These are phyloP conservation scores for Oncorhynchus clarkii DNA, from an alignment of 2,113 vertebrate genomes.

Conservation along the genomic window DNA sequence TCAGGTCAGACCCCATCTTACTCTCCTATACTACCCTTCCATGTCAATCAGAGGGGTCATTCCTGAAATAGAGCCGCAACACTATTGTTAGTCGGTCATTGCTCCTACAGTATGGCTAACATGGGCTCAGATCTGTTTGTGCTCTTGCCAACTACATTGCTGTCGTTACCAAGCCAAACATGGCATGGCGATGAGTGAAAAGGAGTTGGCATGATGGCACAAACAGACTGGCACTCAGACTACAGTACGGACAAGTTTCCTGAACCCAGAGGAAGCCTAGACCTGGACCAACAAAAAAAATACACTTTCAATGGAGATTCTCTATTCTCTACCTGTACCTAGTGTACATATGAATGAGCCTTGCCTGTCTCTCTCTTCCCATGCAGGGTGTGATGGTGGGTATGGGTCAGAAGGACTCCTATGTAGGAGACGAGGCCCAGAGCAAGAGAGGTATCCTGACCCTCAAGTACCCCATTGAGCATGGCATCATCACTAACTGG, in stretches of 20 bases:
- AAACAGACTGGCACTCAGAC: too few relatives aligned
- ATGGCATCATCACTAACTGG: slow-evolving; percentile 97
- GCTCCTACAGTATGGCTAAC: background rate
- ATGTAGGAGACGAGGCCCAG: slow-evolving; percentile 95
- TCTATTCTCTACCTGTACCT: too few relatives aligned
- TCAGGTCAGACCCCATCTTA: slow-evolving; percentile 28
- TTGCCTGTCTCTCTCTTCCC: background rate
- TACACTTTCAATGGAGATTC: too few relatives aligned
- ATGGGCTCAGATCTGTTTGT: background rate
- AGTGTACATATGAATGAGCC: background rate
- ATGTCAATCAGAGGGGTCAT: background rate
- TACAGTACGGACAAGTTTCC: too few relatives aligned
- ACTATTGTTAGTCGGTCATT: background rate
- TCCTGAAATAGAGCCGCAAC: background rate
- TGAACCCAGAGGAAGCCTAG: too few relatives aligned
- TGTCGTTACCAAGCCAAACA: too few relatives aligned
- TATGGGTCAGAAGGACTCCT: slow-evolving; percentile 97
- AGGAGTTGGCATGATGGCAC: too few relatives aligned
- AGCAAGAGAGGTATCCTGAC: slow-evolving; percentile 94
- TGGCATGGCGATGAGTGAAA: too few relatives aligned
- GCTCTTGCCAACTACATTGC: too few relatives aligned
- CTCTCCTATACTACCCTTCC: background rate
- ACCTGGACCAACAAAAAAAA: too few relatives aligned
- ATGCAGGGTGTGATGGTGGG: slow-evolving; percentile 93
- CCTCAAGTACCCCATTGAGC: slow-evolving; percentile 93